phyloP scores from a whole-genome alignment of 2,113 vertebrate species.

The Epinephelus cyanopodus region DNA sequence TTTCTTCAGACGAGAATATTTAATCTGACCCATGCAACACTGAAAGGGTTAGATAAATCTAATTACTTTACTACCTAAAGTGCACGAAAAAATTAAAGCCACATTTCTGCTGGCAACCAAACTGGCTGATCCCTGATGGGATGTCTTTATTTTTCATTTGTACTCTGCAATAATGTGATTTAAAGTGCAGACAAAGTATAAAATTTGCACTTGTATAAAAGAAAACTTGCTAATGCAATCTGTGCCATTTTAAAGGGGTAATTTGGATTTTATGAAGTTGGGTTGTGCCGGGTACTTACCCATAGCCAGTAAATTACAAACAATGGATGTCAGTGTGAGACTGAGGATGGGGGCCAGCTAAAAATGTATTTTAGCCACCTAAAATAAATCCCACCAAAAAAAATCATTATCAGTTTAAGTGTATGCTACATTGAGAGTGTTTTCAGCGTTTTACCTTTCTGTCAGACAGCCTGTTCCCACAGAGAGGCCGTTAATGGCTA shows the following conservation, averaged over 20 bases:
- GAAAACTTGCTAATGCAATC: neutral
- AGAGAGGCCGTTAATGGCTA: no score
- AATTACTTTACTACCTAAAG: slow-evolving; percentile 32
- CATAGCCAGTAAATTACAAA: no score
- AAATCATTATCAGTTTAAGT: no score
- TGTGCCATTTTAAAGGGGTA: neutral
- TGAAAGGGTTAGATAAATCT: slow-evolving; percentile 32
- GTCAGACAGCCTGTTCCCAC: no score
- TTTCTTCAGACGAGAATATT: neutral
- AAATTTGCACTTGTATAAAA: neutral
- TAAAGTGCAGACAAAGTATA: slow-evolving; percentile 10
- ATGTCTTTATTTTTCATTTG: slow-evolving; percentile 16
- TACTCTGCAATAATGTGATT: slow-evolving; percentile 31
- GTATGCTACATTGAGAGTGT: no score
- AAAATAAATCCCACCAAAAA: no score
- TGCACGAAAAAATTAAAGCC: slow-evolving; percentile 44
- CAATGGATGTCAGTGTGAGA: no score
- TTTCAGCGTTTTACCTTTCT: no score
- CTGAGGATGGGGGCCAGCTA: no score
- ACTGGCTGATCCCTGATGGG: slow-evolving; percentile 25
- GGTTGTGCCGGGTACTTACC: no score
- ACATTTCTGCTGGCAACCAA: slow-evolving; percentile 14
- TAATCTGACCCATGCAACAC: slow-evolving; percentile 32
- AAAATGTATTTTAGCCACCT: no score
- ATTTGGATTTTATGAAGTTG: no score